Base-by-base conservation (phyloP, 2,113 vertebrate species). In the Balaeniceps rex region DNA sequence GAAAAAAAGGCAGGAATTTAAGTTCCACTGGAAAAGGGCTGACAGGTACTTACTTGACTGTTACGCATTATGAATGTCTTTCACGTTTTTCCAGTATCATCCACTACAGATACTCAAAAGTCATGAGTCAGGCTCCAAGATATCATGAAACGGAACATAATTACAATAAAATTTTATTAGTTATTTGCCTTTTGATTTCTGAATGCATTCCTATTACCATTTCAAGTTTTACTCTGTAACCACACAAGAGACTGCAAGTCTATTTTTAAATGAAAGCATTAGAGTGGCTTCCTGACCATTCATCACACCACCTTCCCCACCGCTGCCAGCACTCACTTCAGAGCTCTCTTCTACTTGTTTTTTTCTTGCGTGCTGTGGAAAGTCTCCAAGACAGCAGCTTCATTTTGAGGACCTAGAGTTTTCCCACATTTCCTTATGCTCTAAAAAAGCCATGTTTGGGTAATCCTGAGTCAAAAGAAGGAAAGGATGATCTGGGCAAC, bases 241-340 rank as follows among this genome's bases (percentile, higher is more conserved):
- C 88, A 75, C 79, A 81, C 5, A 85, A 85, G 49, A 85, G 70
- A 31, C 54, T 89, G 63, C 12, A 69, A 44, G 58, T 51, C 90
- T 93, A 88, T 93, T 96, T 95, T 88, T 88, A 97, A 92, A 81
- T 31, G 6, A 92, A 90, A 84, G 83, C 51, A 47, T 78, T 84
- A 82, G 47, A 47, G 52, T 46, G 65, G 81, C 52, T 95, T 97
- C 87, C 95, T 95, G 89, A 93, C 87, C 87, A 76, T 95, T 84
- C 81, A 89, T 82, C 72, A 82, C 69, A 84, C 36, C 55, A 44
- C 47, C n/a, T 60, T 84, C 55, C 60, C 63, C 81, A 74, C 77
- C 4, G 0, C 77, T 90, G 75, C 69, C 89, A 94, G 40, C 55
- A 71, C 52, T 91, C 69, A 66, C 51, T 91, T 75, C 65, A 79